A percentile compares a stretch with the other conserved stretches of the same genome.
phyloP scores from a whole-genome alignment of 2,888 invertebrate species.

The Cistogaster globosa region DNA sequence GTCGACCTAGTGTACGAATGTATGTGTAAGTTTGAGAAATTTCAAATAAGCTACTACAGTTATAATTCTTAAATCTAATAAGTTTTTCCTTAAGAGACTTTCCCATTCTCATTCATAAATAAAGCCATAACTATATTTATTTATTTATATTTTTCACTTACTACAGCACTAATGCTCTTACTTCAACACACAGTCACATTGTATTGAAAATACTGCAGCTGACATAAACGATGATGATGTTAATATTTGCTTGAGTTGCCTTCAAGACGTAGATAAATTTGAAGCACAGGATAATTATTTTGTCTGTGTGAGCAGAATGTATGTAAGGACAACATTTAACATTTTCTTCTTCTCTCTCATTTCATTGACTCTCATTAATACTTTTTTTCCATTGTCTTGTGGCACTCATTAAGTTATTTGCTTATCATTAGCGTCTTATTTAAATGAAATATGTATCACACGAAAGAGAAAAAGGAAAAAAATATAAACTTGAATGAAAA shows the following conservation, averaged over 20 bases:
- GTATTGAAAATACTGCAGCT: constrained; percentile 21
- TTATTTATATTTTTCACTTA: neutral
- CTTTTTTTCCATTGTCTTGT: constrained; percentile 42
- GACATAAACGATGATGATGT: constrained; percentile 23
- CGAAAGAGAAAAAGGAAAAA: neutral
- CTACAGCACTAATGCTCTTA: neutral
- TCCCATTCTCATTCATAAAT: too few species aligned
- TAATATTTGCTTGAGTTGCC: constrained; percentile 28
- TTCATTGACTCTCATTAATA: constrained; percentile 53
- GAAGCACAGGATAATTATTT: constrained; percentile 42
- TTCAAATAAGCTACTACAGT: neutral
- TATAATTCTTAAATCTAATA: neutral
- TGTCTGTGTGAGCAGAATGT: neutral
- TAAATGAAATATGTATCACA: constrained; percentile 30
- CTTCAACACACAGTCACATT: neutral
- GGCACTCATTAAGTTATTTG: constrained; percentile 71
- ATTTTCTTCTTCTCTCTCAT: neutral
- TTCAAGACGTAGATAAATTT: constrained; percentile 47
- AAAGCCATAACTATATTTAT: too few species aligned
- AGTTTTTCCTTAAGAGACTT: neutral
- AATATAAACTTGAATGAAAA: neutral
- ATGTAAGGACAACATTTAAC: constrained; percentile 8
- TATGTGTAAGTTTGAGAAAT: neutral
- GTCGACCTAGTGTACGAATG: neutral
- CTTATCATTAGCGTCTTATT: constrained; percentile 68